Base-by-base conservation (phyloP, 2,888 invertebrate species). In the Chironomus riparius region DNA sequence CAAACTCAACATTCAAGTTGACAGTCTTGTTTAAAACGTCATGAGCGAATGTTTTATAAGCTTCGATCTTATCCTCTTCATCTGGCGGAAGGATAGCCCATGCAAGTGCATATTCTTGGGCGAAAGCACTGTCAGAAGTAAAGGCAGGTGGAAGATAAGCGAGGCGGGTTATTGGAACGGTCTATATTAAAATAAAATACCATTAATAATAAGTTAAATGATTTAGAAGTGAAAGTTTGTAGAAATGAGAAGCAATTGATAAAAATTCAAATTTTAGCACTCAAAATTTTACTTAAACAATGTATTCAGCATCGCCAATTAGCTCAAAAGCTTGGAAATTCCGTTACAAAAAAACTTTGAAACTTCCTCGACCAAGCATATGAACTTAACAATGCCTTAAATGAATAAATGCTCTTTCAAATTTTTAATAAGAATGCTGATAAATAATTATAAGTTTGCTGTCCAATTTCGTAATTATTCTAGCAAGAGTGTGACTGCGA, bases 101-200 rank as follows among this genome's bases (percentile, higher is more conserved):
- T 47, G 96, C 95, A 77, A 99, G 86, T 2, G 86, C 85, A 82
- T 94, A 97, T 82, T 97, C 96, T n/a, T 88, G 88, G 1, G 97
- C 98, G 82, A 90, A 94, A 65, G 93, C 89, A 77, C 90, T 90
- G 76, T 95, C 91, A 2, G 86, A 83, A 48, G 89, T 87, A 80
- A 92, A 93, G 76, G 90, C 88, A 24, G 91, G 85, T 0, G 98
- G 97, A 78, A 99, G 86, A 13, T 88, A 85, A n/a, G 97, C 96
- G 80, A 97, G 87, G 78, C 91, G 88, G 69, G 89, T 88, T 22
- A 87, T 83, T 79, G 88, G 87, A 48, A 94, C 85, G 12, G 86
- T 85, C 88, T 88, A 78, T 79, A 77, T 62, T 71, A 38, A 47
- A 38, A 65, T 70, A 7, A 70, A 56, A 68, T 47, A 13, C 1